phyloP scores from a whole-genome alignment of 2,888 invertebrate genomes.

The Sminthurides aquaticus region DNA sequence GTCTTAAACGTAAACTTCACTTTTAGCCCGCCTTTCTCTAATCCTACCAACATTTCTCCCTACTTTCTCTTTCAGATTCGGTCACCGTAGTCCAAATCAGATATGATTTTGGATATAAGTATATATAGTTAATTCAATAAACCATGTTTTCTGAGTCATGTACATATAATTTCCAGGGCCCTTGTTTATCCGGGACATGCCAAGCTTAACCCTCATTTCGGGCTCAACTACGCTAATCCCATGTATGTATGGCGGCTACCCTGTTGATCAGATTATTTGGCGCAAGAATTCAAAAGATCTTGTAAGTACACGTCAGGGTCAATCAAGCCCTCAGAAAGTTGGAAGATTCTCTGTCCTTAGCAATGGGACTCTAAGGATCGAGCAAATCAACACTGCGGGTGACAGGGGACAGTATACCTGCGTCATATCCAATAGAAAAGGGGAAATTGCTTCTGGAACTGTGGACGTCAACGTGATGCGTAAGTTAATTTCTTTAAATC shows the following conservation, averaged over 20 bases:
- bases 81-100: no score
- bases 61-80: no score
- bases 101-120: no score
- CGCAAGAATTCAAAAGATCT: constrained; percentile 31
- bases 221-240: constrained; percentile 36
- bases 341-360: constrained; percentile 30
- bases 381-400: constrained; percentile 27
- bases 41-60: no score
- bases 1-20: no score
- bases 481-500: constrained; percentile 24
- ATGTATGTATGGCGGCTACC: constrained; percentile 42
- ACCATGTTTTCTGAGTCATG: no score
- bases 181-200: constrained; percentile 40
- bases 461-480: constrained; percentile 42
- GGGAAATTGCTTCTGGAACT: constrained; percentile 39
- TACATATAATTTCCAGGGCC: constrained; percentile 33
- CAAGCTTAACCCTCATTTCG: constrained; percentile 37
- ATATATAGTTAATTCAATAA: no score
- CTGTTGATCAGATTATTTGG: constrained; percentile 40
- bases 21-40: no score
- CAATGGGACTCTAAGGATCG: constrained; percentile 42
- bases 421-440: constrained; percentile 42
- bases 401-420: constrained; percentile 48
- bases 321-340: constrained; percentile 7
- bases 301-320: constrained; percentile 13